phyloP scores from a whole-genome alignment of 30 jellyfish, hydroid and myxozoan genomes.

The Hydra vulgaris region DNA sequence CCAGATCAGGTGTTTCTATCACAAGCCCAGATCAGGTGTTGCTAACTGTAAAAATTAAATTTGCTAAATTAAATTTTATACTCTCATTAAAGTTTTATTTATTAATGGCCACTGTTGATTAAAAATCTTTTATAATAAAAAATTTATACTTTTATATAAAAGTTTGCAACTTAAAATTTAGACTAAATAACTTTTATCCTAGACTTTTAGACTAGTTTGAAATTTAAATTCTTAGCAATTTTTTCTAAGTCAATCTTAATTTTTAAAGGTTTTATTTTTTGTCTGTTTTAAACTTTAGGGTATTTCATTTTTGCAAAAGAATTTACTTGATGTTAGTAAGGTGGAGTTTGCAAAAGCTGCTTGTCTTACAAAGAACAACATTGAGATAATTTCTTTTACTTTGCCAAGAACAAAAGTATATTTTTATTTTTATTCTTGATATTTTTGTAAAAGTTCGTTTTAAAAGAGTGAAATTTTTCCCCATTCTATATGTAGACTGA shows the following conservation, averaged over 20 bases:
- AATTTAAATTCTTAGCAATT: too few species aligned
- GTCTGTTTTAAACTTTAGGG: too few species aligned
- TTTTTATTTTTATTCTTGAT: background rate
- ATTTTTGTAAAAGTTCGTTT: background rate
- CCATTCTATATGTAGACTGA: constrained; percentile 33
- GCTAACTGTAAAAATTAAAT: background rate
- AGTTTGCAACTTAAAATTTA: too few species aligned
- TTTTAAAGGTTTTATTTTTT: too few species aligned
- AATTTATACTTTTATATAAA: too few species aligned
- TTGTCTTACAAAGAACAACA: constrained; percentile 53
- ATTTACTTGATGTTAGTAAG: constrained; percentile 61
- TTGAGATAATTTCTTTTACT: constrained; percentile 77
- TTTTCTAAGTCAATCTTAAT: too few species aligned
- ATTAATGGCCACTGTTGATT: too few species aligned
- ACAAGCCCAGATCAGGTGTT: background rate
- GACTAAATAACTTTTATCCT: too few species aligned
- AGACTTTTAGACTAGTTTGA: too few species aligned
- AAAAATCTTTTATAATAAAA: too few species aligned
- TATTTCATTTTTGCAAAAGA: constrained; percentile 61
- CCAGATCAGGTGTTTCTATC: background rate
- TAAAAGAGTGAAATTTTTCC: background rate
- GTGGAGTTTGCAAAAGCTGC: constrained; percentile 87
- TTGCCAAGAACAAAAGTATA: constrained; percentile 93
- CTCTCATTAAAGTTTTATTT: background rate
- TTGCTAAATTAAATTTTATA: background rate